These are phyloP conservation scores for Tetranychus truncatus DNA, from an alignment of 2,888 invertebrate species.

Conservation along the genomic window DNA sequence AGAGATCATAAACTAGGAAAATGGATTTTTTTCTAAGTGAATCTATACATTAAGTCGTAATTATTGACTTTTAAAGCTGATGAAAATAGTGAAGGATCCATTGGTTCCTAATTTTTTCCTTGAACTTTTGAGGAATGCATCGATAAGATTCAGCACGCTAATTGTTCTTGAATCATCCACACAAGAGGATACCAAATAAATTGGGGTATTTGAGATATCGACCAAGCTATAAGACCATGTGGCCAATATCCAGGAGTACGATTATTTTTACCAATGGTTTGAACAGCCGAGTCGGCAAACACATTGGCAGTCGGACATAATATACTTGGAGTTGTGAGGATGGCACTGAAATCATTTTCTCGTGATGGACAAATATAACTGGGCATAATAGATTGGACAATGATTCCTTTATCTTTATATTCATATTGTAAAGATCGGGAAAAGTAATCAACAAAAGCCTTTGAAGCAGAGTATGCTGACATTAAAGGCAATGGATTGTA, in stretches of 20 bases:
- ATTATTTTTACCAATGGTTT: slow-evolving; percentile 30
- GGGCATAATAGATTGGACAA: slow-evolving; percentile 31
- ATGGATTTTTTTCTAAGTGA: too few species aligned
- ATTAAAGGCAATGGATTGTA: slow-evolving; percentile 65
- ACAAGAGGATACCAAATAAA: background rate
- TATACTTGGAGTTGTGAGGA: slow-evolving; percentile 28
- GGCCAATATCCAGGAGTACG: slow-evolving; percentile 32
- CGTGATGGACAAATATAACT: slow-evolving; percentile 33
- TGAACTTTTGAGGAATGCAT: background rate
- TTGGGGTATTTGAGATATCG: background rate
- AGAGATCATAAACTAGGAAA: too few species aligned
- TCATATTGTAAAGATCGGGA: slow-evolving; percentile 32
- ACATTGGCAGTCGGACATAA: slow-evolving; percentile 31
- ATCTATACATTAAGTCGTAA: too few species aligned
- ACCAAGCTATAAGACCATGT: slow-evolving; percentile 26
- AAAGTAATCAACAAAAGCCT: slow-evolving; percentile 40
- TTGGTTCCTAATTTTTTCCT: background rate
- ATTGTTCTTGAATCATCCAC: background rate
- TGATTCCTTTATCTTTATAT: slow-evolving; percentile 32
- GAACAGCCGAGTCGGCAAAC: slow-evolving; percentile 32
- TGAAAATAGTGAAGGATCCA: background rate
- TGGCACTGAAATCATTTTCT: slow-evolving; percentile 29
- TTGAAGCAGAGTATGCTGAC: slow-evolving; percentile 72
- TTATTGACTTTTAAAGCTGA: too few species aligned
- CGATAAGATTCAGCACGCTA: background rate